These are phyloP conservation scores for Andrena trimmerana DNA, from an alignment of 2,888 invertebrate species.

Conservation along the genomic window DNA sequence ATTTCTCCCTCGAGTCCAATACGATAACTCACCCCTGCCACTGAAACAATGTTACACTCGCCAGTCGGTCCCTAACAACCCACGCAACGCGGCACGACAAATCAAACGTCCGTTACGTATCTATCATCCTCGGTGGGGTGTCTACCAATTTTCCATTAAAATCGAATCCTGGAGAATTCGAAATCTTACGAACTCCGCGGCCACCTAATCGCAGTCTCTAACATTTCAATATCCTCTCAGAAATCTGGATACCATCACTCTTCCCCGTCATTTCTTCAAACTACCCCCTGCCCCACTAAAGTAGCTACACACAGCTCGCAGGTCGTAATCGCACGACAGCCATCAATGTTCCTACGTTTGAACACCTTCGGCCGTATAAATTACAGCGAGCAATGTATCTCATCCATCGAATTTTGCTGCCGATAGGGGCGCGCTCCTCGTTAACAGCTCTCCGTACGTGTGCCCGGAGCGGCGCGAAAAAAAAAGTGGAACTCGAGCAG, in stretches of 20 bases:
- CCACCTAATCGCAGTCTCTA: background rate
- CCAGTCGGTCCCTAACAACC: slow-evolving; percentile 25
- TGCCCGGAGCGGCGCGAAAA: slow-evolving; percentile 17
- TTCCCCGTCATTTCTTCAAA: background rate
- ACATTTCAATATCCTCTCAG: background rate
- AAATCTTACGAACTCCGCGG: background rate
- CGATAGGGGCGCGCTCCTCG: slow-evolving; percentile 10
- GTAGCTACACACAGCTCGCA: background rate
- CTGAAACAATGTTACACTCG: slow-evolving; percentile 48
- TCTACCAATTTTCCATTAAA: background rate
- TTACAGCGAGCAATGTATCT: background rate
- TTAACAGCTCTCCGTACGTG: slow-evolving; percentile 9
- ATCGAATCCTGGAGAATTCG: background rate
- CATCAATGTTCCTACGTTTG: background rate
- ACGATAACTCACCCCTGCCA: slow-evolving; percentile 68
- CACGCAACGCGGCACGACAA: slow-evolving; percentile 39
- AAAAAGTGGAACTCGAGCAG: slow-evolving; percentile 41
- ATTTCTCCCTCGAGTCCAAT: slow-evolving; percentile 72
- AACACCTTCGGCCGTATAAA: background rate
- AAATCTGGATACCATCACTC: background rate
- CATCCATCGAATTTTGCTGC: slow-evolving; percentile 12
- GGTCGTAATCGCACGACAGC: background rate
- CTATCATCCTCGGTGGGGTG: slow-evolving; percentile 17
- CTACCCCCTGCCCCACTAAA: background rate
- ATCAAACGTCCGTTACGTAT: slow-evolving; percentile 52